phyloP scores from a whole-genome alignment of 2,888 invertebrate genomes.

The Mongoloraphidia duomilia region DNA sequence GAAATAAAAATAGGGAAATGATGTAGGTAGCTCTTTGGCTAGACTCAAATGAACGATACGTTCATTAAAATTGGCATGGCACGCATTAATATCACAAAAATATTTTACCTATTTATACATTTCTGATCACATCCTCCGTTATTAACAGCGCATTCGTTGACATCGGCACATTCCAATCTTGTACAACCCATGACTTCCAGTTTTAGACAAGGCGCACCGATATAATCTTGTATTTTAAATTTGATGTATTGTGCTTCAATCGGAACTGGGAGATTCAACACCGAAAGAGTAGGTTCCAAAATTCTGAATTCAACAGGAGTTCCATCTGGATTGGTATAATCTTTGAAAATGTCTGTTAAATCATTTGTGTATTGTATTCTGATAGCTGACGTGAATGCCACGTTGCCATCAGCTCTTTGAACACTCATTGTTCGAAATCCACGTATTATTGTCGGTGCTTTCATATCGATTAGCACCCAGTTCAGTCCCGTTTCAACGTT shows the following conservation, averaged over 20 bases:
- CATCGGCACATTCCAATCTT: constrained; percentile 72
- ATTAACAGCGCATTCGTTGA: constrained; percentile 72
- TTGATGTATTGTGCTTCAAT: constrained; percentile 81
- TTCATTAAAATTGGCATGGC: too few relatives aligned
- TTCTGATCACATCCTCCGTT: constrained; percentile 91
- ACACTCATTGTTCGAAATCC: constrained; percentile 88
- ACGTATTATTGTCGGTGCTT: constrained; percentile 75
- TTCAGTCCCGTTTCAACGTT: constrained; percentile 74
- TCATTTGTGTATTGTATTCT: constrained; percentile 80
- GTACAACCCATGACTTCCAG: constrained; percentile 89
- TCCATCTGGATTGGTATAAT: constrained; percentile 85
- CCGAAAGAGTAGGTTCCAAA: constrained; percentile 77
- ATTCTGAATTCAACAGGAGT: constrained; percentile 87
- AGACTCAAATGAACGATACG: not conserved
- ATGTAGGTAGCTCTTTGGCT: not conserved
- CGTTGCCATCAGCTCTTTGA: constrained; percentile 61
- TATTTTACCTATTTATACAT: constrained; percentile 58
- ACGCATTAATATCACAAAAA: not conserved
- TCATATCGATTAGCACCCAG: constrained; percentile 76
- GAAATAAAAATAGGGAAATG: constrained; percentile 14
- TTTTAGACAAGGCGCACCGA: constrained; percentile 77
- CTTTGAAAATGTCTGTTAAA: constrained; percentile 75
- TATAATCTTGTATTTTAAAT: constrained; percentile 73
- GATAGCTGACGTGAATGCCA: constrained; percentile 82
- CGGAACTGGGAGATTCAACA: constrained; percentile 76